Percentiles rank a stretch among this genome's conserved stretches.
phyloP scores from a whole-genome alignment of 2,113 vertebrate species.

The Toxotes chatareus region DNA sequence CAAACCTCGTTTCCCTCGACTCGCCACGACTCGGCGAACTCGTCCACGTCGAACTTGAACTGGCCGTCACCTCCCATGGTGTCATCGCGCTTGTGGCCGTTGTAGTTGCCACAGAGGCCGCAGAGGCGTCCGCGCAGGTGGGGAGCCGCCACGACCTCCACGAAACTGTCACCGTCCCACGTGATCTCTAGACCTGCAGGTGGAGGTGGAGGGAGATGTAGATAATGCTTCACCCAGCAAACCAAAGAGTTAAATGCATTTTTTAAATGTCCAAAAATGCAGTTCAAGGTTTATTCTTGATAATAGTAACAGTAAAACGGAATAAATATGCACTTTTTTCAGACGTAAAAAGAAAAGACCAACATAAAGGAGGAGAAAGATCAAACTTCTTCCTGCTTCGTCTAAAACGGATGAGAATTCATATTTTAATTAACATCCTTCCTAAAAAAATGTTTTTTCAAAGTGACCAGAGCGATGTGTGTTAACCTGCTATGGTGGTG shows the following conservation, averaged over 20 bases:
- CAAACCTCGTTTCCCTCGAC: conserved; percentile 95
- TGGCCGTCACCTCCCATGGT: conserved; percentile 93
- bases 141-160: conserved; percentile 94
- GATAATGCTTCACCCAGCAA: background rate
- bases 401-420: background rate
- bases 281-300: too few relatives aligned
- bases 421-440: too few relatives aligned
- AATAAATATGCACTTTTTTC: too few relatives aligned
- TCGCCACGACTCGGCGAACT: conserved; percentile 97
- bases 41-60: conserved; percentile 97
- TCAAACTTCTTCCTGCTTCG: too few relatives aligned
- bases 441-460: too few relatives aligned
- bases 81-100: conserved; percentile 96
- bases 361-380: too few relatives aligned
- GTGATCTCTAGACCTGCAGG: conserved; percentile 94
- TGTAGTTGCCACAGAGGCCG: conserved; percentile 98
- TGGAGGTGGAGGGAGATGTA: background rate
- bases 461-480: too few relatives aligned
- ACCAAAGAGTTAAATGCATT: too few relatives aligned
- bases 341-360: too few relatives aligned
- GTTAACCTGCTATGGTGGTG: conserved; percentile 91
- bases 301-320: too few relatives aligned
- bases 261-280: too few relatives aligned
- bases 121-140: conserved; percentile 94
- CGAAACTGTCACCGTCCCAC: conserved; percentile 99